Base-by-base conservation (phyloP, 2,797 vertebrate genomes). In the Simalia tracyae region DNA sequence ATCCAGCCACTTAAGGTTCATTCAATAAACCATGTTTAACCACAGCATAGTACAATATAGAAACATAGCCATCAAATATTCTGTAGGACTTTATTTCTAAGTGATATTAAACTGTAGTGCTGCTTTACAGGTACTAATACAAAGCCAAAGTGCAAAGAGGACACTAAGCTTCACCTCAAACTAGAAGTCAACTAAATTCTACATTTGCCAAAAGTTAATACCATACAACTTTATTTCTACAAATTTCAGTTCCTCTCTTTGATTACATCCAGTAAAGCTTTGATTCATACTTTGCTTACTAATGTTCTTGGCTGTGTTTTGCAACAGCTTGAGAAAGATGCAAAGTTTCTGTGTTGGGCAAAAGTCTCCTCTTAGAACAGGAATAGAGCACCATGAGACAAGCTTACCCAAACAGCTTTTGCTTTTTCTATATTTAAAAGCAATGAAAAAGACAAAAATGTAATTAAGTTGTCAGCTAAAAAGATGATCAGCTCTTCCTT, bases 181-280 rank as follows among this genome's bases (percentile, higher is more conserved):
- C 91, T 50, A 92, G 66, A 89, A 61, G 81, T 90, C 93, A 96
- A 95, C 94, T 96, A 94, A 87, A 94, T 89, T 91, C 92, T 4
- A 8, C 76, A 12, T 54, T 89, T 85, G 50, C 88, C 57, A 87
- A 96, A 89, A 95, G 94, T 94, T 96, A 93, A 89, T 91, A 42
- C 90, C 94, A 81, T 46, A 95, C 94, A 95, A 61, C 88, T 96
- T 96, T 60, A 89, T 93, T 97, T 92, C 92, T 93, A 94, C 96
- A 95, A 96, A 94, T 96, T 97, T 97, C 95, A 96, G 95, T 97
- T 97, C 96, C 95, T 96, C 96, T 95, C 95, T 95, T 94, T 94
- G 59, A 72, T 85, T 91, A 66, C 59, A 56, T 90, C 72, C 94
- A 95, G 91, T 88, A 93, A 93, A 95, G n/a, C 24, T 96, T 97